Percentiles rank a stretch among this genome's conserved stretches.
These are phyloP conservation scores for Silurus aristotelis DNA, from an alignment of 2,797 vertebrate genomes.

Conservation along the genomic window DNA sequence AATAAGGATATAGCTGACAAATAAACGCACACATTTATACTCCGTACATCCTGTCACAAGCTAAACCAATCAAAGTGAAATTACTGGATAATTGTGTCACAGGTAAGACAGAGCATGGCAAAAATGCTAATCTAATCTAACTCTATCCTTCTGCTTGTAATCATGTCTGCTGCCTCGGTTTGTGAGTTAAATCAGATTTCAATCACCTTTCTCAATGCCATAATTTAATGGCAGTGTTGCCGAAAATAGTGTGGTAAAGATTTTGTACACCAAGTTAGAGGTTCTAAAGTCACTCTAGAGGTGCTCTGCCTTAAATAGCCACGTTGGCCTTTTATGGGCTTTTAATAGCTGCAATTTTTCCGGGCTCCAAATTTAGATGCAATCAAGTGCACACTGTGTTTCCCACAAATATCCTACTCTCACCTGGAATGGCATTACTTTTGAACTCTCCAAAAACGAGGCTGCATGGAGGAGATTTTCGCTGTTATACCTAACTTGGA, in stretches of 20 bases:
- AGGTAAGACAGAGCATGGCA: neutral
- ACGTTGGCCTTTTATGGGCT: conserved; percentile 54
- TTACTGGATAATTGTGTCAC: conserved; percentile 4
- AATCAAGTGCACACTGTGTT: conserved; percentile 35
- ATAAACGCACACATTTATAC: neutral
- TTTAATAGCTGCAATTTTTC: conserved; percentile 56
- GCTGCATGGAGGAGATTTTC: conserved; percentile 23
- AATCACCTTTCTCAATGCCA: neutral
- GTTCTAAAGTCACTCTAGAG: neutral
- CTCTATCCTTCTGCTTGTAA: no score
- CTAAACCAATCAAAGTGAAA: neutral
- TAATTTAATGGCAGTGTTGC: neutral
- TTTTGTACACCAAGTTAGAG: conserved; percentile 32
- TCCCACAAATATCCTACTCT: conserved; percentile 45
- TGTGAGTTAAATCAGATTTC: neutral
- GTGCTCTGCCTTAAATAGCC: conserved; percentile 59
- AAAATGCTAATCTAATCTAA: neutral
- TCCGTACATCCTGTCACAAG: neutral
- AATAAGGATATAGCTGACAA: neutral
- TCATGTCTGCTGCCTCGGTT: neutral
- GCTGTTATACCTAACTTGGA: conserved; percentile 4
- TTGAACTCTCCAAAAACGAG: conserved; percentile 6
- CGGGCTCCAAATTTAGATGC: conserved; percentile 44
- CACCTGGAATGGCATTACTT: conserved; percentile 18
- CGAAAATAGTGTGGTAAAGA: neutral